Percentiles rank a stretch among this genome's conserved stretches.
Conservation (phyloP, 2,797 vertebrate species). For the Semaprochilodus insignis region DNA sequence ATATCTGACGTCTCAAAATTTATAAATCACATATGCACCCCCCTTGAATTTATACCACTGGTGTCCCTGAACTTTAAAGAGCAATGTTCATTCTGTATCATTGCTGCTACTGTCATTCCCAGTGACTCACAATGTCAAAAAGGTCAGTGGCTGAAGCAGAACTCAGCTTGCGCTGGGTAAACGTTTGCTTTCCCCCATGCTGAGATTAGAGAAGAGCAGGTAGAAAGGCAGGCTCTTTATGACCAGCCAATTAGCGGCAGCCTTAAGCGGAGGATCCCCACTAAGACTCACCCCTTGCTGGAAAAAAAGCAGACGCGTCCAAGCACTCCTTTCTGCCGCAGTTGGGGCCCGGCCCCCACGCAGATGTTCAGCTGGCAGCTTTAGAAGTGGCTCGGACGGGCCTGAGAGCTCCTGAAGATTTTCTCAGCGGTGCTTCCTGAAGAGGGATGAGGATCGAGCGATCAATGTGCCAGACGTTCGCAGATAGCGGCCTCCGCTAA, state of each 20-base stretch:
- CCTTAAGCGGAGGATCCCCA: conserved; percentile 76
- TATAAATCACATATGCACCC: no score
- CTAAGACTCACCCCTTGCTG: conserved; percentile 76
- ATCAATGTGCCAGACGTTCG: conserved; percentile 71
- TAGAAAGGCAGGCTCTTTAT: conserved; percentile 74
- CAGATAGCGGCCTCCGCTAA: conserved; percentile 64
- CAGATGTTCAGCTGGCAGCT: conserved; percentile 80
- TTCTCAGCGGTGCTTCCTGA: conserved; percentile 78
- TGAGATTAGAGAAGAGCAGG: conserved; percentile 80
- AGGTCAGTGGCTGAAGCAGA: conserved; percentile 46
- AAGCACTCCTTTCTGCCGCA: conserved; percentile 52
- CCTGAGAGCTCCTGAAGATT: conserved; percentile 80
- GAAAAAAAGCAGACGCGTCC: conserved; percentile 66
- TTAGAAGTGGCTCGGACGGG: conserved; percentile 76
- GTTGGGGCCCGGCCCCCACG: conserved; percentile 73
- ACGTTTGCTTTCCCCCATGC: conserved; percentile 73
- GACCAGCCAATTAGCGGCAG: conserved; percentile 78
- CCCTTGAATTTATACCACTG: neutral
- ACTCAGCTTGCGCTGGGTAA: conserved; percentile 67
- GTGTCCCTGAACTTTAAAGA: neutral
- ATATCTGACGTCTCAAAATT: no score
- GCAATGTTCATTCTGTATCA: conserved; percentile 40
- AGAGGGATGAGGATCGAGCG: conserved; percentile 71
- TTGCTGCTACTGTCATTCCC: conserved; percentile 39
- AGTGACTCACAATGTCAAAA: conserved; percentile 45